Base-by-base conservation (phyloP, 1,140 invertebrate genomes). In the Tetragnatha versicolor region DNA sequence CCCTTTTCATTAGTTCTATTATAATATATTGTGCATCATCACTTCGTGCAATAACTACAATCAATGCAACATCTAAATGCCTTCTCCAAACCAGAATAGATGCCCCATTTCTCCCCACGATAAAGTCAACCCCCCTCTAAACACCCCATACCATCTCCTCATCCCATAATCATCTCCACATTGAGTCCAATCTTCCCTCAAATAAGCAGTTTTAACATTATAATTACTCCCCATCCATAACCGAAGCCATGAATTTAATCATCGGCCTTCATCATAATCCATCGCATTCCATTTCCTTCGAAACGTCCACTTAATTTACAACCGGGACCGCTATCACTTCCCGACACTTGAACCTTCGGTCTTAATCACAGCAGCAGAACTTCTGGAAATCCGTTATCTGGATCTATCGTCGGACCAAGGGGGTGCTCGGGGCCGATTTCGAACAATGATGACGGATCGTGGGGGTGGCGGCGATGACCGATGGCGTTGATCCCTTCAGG, bases 221-320 rank as follows among this genome's bases (percentile, higher is more conserved):
- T 47, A 2, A 47, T 47, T 47, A 47, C n/a, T n/a, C n/a, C n/a
- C n/a, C n/a, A n/a, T n/a, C n/a, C n/a, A n/a, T n/a, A n/a, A n/a
- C n/a, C n/a, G n/a, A n/a, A n/a, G n/a, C n/a, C n/a, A n/a, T 42
- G 61, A 42, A 65, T 65, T 65, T 65, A 65, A 65, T 65, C 61
- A 65, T 17, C 61, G 20, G 6, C 25, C n/a, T 25, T 65, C 27
- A 42, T 42, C 35, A 27, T 42, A 65, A 65, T n/a, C 17, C 35
- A 42, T 65, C 33, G 35, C 39, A 55, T 70, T 37, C 10, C 22
- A 70, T 70, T 70, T 53, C 47, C 47, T 37, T n/a, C 1, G 20
- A 53, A 70, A 70, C 27, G 51, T 53, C 47, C 68, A 53, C n/a
- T 63, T 75, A 75, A 75, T 75, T 63, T 63, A 49, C 51, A 60